phyloP scores from a whole-genome alignment of 2,797 vertebrate genomes.

The Erithacus rubecula region DNA sequence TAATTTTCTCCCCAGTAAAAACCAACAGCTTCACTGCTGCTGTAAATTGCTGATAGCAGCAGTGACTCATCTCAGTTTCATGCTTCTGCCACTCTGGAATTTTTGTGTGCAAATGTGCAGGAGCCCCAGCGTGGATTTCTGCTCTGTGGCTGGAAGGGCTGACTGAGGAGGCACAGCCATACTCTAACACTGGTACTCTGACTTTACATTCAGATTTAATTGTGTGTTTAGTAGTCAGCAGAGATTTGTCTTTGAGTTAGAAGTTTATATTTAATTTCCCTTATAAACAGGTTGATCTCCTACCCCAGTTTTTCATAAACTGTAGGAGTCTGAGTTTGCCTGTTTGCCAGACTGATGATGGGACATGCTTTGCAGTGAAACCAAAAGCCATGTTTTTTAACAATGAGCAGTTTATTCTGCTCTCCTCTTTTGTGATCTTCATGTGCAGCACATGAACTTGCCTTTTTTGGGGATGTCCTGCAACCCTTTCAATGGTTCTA shows the following conservation, averaged over 20 bases:
- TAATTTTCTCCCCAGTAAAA: background rate
- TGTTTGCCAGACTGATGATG: background rate
- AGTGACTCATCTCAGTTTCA: background rate
- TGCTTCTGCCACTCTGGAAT: background rate
- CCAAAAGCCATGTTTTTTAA: background rate
- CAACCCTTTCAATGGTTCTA: background rate
- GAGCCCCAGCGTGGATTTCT: background rate
- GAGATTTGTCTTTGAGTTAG: background rate
- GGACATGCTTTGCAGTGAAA: background rate
- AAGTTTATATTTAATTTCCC: background rate
- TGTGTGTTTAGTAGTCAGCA: background rate
- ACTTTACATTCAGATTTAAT: background rate
- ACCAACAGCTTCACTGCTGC: background rate
- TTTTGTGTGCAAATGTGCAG: background rate
- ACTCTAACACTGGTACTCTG: background rate
- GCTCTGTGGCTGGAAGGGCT: background rate
- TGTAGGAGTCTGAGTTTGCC: background rate
- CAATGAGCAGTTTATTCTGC: background rate
- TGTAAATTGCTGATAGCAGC: background rate
- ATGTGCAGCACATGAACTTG: background rate
- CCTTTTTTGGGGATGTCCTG: background rate
- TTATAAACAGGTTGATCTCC: background rate
- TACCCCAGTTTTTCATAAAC: background rate
- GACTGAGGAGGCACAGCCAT: fast-evolving
- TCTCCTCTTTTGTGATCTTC: background rate